A percentile compares a stretch with the other conserved stretches of the same genome.
Conservation (phyloP, 2,113 vertebrate genomes). For the Vulpes vulpes region DNA sequence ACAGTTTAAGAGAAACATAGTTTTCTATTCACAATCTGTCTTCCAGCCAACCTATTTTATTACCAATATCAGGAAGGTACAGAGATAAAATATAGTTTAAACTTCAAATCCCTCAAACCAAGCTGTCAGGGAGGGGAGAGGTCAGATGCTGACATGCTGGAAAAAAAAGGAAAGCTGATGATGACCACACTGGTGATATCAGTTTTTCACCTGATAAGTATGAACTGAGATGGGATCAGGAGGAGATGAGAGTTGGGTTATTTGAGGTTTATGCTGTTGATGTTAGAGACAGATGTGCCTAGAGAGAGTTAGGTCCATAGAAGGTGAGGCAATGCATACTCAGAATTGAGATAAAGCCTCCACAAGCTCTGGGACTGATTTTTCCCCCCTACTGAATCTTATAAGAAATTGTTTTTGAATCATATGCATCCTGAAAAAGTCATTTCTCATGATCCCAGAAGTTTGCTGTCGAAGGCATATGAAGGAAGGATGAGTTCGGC, state of each 20-base stretch:
- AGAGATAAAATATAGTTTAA: conserved; percentile 76
- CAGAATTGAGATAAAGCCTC: conserved; percentile 18
- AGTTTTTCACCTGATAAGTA: conserved; percentile 35
- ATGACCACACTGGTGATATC: neutral
- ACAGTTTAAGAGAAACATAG: conserved; percentile 71
- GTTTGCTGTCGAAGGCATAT: neutral
- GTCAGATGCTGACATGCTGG: conserved; percentile 46
- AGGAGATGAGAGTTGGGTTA: neutral
- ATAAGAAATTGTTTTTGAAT: neutral
- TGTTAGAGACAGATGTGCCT: conserved; percentile 20
- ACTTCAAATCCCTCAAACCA: conserved; percentile 68
- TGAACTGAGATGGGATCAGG: neutral
- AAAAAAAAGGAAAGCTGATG: conserved; percentile 6
- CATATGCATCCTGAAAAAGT: neutral
- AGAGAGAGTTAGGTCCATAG: neutral
- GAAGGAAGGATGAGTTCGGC: neutral
- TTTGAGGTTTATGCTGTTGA: neutral
- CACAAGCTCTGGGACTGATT: neutral
- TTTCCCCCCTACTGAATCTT: neutral
- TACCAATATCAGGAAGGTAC: conserved; percentile 63
- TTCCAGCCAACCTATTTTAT: conserved; percentile 68
- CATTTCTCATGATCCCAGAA: conserved; percentile 8
- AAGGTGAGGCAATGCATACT: neutral
- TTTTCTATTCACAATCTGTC: conserved; percentile 75
- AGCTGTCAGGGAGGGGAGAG: conserved; percentile 39